phyloP scores from a whole-genome alignment of 1,140 invertebrate species.

The Eurosta solidaginis region DNA sequence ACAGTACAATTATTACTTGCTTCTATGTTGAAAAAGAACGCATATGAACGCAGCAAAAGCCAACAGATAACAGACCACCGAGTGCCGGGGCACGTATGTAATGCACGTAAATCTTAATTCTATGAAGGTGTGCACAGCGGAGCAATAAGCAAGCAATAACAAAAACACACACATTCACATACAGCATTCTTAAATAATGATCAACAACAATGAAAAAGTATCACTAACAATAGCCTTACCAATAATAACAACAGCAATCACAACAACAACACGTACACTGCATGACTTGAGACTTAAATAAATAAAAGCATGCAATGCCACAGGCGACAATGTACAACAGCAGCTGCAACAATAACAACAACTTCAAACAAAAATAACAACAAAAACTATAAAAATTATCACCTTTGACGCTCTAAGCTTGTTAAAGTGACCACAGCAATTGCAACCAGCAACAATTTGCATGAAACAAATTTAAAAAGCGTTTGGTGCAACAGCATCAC shows the following conservation, averaged over 20 bases:
- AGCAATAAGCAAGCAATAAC: not conserved
- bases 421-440: not conserved
- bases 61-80: too few species aligned
- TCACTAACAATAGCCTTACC: constrained; percentile 11
- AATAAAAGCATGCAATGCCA: not conserved
- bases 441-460: not conserved
- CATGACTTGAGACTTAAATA: not conserved
- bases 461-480: not conserved
- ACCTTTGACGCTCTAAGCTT: not conserved
- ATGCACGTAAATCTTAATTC: too few species aligned
- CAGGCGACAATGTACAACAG: constrained; percentile 22
- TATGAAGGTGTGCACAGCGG: too few species aligned
- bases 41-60: too few species aligned
- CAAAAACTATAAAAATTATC: not conserved
- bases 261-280: not conserved
- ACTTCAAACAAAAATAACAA: not conserved
- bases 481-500: not conserved
- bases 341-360: not conserved
- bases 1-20: too few species aligned
- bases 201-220: constrained; percentile 15
- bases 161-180: not conserved
- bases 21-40: too few species aligned
- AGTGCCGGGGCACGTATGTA: too few species aligned
- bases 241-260: not conserved
- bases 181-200: constrained; percentile 28